Conservation (phyloP, 1,140 invertebrate genomes). For the Platyscapa corneri region DNA sequence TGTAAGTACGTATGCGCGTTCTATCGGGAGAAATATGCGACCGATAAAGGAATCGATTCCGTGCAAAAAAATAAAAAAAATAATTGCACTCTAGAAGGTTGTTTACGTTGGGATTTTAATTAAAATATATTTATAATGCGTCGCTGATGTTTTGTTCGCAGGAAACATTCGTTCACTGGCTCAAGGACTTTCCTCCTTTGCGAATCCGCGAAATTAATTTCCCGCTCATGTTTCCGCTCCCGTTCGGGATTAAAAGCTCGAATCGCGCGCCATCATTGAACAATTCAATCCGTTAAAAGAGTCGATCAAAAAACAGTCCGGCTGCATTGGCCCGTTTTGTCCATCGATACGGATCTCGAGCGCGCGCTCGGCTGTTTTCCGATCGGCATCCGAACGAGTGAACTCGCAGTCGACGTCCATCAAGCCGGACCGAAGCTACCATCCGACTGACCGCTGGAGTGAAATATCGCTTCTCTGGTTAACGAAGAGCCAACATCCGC, state of each 20-base stretch:
- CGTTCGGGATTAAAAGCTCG: too few relatives aligned
- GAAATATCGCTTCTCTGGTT: neutral
- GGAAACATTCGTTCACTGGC: neutral
- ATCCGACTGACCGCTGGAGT: too few relatives aligned
- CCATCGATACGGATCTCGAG: neutral
- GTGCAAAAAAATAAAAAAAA: neutral
- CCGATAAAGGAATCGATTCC: conserved; percentile 21
- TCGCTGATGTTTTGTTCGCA: neutral
- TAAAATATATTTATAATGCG: conserved; percentile 39
- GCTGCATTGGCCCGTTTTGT: too few relatives aligned
- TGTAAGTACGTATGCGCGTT: neutral
- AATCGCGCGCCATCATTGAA: too few relatives aligned
- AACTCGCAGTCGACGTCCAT: neutral
- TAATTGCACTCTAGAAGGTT: conserved; percentile 1
- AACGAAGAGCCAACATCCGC: neutral
- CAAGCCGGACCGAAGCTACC: neutral
- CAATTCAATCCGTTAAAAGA: too few relatives aligned
- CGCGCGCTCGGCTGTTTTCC: neutral
- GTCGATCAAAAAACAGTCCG: too few relatives aligned
- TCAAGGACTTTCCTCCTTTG: neutral
- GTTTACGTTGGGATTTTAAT: conserved; percentile 39
- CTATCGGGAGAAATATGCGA: neutral
- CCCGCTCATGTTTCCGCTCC: neutral
- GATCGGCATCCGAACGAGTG: neutral
- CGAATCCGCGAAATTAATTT: neutral